Evolutionary conservation across 2,888 invertebrate genomes (phyloP).

Genomic region (Plagodis pulveraria): DNA sequence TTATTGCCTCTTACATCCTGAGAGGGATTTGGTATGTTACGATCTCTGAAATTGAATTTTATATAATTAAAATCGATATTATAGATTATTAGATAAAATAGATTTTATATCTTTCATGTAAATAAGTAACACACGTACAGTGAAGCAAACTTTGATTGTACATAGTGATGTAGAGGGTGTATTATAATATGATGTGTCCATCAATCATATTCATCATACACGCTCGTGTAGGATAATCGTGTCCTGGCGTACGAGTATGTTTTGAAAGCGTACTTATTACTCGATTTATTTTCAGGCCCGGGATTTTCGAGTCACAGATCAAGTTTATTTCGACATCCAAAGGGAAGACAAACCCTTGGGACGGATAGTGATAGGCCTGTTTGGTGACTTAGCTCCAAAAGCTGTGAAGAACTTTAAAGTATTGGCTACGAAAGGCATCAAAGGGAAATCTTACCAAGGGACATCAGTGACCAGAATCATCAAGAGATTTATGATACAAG

Average conservation of each 20-base stretch:
- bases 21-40: too few species aligned
- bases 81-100: too few species aligned
- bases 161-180: too few species aligned
- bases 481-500: conserved; percentile 96
- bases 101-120: too few species aligned
- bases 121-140: too few species aligned
- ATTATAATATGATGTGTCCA: too few species aligned
- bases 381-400: conserved; percentile 93
- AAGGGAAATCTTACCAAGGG: conserved; percentile 91
- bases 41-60: too few species aligned
- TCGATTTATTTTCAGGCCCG: conserved; percentile 75
- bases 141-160: too few species aligned
- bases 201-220: too few species aligned
- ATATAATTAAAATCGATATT: too few species aligned
- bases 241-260: not conserved
- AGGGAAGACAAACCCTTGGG: conserved; percentile 90
- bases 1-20: too few species aligned
- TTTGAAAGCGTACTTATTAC: conserved; percentile 9
- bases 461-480: conserved; percentile 94
- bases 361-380: conserved; percentile 93
- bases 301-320: conserved; percentile 90
- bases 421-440: conserved; percentile 90
- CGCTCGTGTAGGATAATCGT: too few species aligned
- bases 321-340: conserved; percentile 92
- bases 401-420: conserved; percentile 94